Evolutionary conservation across 2,113 vertebrate species (phyloP).

Genomic region (Oriolus oriolus): DNA sequence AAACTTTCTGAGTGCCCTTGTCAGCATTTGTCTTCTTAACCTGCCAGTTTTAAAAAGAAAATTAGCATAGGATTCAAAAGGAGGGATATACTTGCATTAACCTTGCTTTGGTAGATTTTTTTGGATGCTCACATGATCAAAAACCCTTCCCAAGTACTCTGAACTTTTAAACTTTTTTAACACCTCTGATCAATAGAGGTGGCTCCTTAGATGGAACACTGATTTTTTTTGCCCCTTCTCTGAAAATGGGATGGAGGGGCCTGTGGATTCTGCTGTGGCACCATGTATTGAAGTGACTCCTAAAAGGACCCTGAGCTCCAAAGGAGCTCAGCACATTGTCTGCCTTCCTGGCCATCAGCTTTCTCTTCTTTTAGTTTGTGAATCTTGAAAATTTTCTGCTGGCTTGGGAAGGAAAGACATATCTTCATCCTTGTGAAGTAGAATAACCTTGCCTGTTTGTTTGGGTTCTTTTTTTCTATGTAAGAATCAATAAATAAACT

Average conservation of each 20-base stretch:
- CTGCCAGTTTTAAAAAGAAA: not conserved
- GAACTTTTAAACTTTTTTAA: not conserved
- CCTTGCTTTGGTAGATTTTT: not conserved
- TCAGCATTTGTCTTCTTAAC: not conserved
- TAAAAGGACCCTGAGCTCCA: not conserved
- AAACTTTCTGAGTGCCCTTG: not conserved
- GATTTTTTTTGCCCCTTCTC: not conserved
- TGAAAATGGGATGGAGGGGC: fast-evolving
- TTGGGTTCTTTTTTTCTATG: not conserved
- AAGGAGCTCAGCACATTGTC: not conserved
- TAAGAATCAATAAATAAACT: not conserved
- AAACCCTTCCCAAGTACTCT: not conserved
- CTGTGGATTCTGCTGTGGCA: not conserved
- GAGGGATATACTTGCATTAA: not conserved
- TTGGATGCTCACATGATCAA: not conserved
- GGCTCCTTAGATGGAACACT: not conserved
- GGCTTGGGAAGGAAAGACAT: not conserved
- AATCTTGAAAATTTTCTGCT: not conserved
- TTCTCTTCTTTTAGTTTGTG: not conserved
- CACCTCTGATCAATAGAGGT: fast-evolving
- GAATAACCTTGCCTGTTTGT: not conserved
- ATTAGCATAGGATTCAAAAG: not conserved
- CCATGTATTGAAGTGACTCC: not conserved
- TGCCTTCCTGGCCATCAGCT: not conserved
- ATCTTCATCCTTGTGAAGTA: not conserved